Percentiles rank a stretch among this genome's conserved stretches.
phyloP scores from a whole-genome alignment of 2,888 invertebrate species.

The Andrena hattorfiana region DNA sequence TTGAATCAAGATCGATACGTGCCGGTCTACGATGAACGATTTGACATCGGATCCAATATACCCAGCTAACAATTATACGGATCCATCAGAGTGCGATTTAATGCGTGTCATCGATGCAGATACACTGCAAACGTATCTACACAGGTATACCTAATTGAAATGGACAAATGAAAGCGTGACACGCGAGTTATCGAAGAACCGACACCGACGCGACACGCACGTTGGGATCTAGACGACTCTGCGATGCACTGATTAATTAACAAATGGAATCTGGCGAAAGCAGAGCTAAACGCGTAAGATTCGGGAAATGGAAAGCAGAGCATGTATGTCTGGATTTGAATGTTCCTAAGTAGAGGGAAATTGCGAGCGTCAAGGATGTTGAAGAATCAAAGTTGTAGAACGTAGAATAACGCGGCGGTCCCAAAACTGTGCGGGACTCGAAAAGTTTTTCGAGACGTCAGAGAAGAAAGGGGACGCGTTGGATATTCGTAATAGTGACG shows the following conservation, averaged over 20 bases:
- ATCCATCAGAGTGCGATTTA: constrained; percentile 10
- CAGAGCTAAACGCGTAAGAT: not conserved
- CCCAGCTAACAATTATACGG: constrained; percentile 12
- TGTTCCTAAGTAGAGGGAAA: no score
- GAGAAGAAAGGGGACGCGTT: constrained; percentile 1
- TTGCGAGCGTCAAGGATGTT: not conserved
- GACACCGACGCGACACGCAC: not conserved
- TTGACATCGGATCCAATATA: constrained; percentile 12
- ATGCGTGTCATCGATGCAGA: constrained; percentile 15
- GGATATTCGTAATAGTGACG: constrained; percentile 13
- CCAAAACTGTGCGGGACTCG: not conserved
- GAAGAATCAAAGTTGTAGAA: not conserved
- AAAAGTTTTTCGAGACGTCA: not conserved
- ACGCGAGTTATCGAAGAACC: not conserved
- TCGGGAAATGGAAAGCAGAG: not conserved
- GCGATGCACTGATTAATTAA: constrained; percentile 17
- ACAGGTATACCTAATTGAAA: constrained; percentile 10
- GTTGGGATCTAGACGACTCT: not conserved
- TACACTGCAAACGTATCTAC: constrained; percentile 3
- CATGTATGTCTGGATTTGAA: no score
- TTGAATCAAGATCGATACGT: no score
- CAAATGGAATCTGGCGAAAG: not conserved
- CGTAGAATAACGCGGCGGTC: no score
- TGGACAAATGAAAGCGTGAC: constrained; percentile 23
- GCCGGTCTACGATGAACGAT: not conserved